phyloP scores from a whole-genome alignment of 1,140 invertebrate species.

The Drosophila prosaltans region DNA sequence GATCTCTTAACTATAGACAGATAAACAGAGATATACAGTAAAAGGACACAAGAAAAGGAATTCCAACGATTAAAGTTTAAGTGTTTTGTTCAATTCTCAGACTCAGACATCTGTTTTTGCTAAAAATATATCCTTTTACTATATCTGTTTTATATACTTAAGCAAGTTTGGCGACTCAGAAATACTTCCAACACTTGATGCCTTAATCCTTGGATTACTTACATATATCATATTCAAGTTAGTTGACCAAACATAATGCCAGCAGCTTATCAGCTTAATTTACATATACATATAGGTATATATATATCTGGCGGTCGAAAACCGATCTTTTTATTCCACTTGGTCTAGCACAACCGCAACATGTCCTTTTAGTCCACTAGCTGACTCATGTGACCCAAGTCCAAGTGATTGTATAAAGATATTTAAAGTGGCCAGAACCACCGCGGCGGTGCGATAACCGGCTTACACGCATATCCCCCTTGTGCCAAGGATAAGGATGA shows the following conservation, averaged over 20 bases:
- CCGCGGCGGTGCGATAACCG: constrained; percentile 42
- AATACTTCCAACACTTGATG: neutral
- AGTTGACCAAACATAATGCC: neutral
- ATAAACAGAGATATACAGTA: no score
- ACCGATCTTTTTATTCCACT: constrained; percentile 29
- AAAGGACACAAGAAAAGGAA: no score
- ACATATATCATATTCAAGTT: constrained; percentile 1
- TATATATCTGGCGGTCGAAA: constrained; percentile 1
- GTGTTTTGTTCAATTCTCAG: no score
- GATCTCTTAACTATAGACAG: no score
- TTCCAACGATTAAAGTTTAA: no score
- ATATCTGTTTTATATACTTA: no score
- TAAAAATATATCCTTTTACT: no score
- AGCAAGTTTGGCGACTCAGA: no score
- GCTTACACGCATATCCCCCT: constrained; percentile 64
- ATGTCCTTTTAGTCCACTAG: constrained; percentile 28
- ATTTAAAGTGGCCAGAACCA: constrained; percentile 55
- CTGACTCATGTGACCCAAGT: constrained; percentile 30
- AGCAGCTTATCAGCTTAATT: constrained; percentile 4
- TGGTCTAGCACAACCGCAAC: constrained; percentile 36
- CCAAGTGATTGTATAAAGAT: constrained; percentile 61
- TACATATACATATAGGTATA: neutral
- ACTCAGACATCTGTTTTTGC: no score
- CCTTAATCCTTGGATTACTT: constrained; percentile 1
- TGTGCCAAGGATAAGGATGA: constrained; percentile 53